Evolutionary conservation across 2,113 vertebrate genomes (phyloP), one percentile per base, ranked within the genome.

Genomic region (Melierax canorus): DNA sequence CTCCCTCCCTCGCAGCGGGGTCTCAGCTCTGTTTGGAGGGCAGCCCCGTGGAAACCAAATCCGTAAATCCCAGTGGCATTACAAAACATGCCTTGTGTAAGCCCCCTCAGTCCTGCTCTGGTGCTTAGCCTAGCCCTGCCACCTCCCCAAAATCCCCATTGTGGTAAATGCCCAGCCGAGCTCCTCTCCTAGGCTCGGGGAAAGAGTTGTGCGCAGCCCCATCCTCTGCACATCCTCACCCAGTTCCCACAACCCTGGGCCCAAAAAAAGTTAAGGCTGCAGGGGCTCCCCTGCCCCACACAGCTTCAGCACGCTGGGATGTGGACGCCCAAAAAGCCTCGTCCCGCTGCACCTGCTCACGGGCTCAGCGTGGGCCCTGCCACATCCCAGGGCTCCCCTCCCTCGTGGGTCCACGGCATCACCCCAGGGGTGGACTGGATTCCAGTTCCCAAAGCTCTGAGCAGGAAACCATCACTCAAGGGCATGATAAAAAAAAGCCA

Each of bases 61-160:
- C 96, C 48, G 0, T 91, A 96, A 97, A 97, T 97, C 97, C 90
- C 3, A 4, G 46, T 34, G 41, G 60, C 62, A 67, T 97, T 96
- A 96, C 90, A 96, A 96, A 97, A 97, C 90, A 83, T 69, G 79
- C 64, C 92, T 96, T 96, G 95, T 94, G 48, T 97, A 96, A 97
- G 86, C 46, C 64, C 58, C 58, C 92, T 96, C 88, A 84, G 79
- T 48, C 58, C 80, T 34, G 50, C 53, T 79, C 62, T 11, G 10
- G 56, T 60, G 13, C 82, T 93, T 85, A 92, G 48, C 51, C 27
- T 1, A 0, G n/a, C 21, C 51, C 59, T 8, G 5, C 87, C 20
- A 20, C 63, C 80, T 91, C 83, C 84, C 78, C 85, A 62, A 56
- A 96, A 96, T 92, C 92, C 77, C n/a, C 39, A 45, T 12, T 0